Base-by-base conservation (phyloP, 2,888 invertebrate species). In the Lithophane ornitopus region DNA sequence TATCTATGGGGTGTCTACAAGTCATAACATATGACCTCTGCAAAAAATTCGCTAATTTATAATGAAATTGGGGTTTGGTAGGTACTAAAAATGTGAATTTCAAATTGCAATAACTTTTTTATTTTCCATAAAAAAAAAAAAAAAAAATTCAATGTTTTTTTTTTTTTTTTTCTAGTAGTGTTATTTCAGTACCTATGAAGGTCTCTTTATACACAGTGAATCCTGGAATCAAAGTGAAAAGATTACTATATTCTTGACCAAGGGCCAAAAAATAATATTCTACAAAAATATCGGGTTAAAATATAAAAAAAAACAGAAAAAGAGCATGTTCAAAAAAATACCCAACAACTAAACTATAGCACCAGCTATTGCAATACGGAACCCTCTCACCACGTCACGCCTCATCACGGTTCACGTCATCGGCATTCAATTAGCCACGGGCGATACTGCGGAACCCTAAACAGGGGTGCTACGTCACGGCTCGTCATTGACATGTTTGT, bases 351-450 rank as follows among this genome's bases (percentile, higher is more conserved):
- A 46, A 26, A 56, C 69, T 19, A 63, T 41, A 59, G 19, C 54
- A 54, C 28, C 41, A 54, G 56, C 14, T n/a, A 26, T n/a, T 49
- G 39, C 70, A 68, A 52, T 16, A 85, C 82, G 86, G 89, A 87
- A 87, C 90, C 89, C 89, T 75, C 78, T 78, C 80, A 84, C 68
- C 86, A 69, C 85, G 91, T 88, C 90, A 88, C 89, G 87, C 85
- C 88, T 84, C 86, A 87, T 90, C 87, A 88, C 78, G 82, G 88
- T 74, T 78, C 86, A 85, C 88, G 91, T 91, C 91, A 89, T 89
- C 88, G 89, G 79, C 90, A 90, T 90, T 90, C 89, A 90, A 91
- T 91, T 91, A 91, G 89, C 89, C 81, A 87, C 86, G 88, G 89
- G 87, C 87, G 82, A 75, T 81, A 81, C 82, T 69, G 82, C 68